A percentile compares a stretch with the other conserved stretches of the same genome.
phyloP scores from a whole-genome alignment of 2,797 vertebrate genomes.

The Scolopax bukidnonensis region DNA sequence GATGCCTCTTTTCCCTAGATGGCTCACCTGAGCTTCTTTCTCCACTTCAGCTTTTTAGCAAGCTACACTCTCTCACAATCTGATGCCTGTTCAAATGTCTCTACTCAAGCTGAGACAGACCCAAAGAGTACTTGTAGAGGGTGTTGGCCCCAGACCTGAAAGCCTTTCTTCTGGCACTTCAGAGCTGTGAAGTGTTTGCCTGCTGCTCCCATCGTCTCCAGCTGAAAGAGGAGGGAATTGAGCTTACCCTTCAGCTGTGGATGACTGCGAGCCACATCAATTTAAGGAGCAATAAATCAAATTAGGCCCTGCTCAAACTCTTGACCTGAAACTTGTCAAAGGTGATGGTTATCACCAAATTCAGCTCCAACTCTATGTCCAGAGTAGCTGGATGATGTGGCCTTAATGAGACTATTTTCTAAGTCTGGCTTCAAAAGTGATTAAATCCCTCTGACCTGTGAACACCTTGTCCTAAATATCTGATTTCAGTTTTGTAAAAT shows the following conservation, averaged over 20 bases:
- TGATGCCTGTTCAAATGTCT: slow-evolving; percentile 10
- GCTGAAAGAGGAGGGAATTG: background rate
- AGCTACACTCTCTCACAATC: background rate
- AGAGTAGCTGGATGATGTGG: background rate
- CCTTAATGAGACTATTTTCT: background rate
- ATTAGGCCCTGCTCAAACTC: background rate
- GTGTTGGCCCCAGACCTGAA: slow-evolving; percentile 8
- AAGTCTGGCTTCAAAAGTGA: background rate
- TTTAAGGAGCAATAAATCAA: background rate
- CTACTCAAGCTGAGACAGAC: slow-evolving; percentile 17
- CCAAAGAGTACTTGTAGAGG: slow-evolving; percentile 27
- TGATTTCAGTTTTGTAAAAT: background rate
- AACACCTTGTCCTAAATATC: background rate
- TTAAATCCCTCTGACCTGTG: background rate
- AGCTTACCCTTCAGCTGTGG: background rate
- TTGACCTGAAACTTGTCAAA: background rate
- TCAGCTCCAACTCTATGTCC: background rate
- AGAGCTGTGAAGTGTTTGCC: slow-evolving; percentile 36
- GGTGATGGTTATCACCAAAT: background rate
- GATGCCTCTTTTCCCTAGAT: background rate
- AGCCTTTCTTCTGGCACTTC: slow-evolving; percentile 37
- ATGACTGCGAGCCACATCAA: background rate
- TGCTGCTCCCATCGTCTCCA: background rate
- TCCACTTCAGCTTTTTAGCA: background rate
- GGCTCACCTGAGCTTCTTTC: slow-evolving; percentile 20